phyloP scores from a whole-genome alignment of 2,113 vertebrate genomes.

The Emberiza fucata region DNA sequence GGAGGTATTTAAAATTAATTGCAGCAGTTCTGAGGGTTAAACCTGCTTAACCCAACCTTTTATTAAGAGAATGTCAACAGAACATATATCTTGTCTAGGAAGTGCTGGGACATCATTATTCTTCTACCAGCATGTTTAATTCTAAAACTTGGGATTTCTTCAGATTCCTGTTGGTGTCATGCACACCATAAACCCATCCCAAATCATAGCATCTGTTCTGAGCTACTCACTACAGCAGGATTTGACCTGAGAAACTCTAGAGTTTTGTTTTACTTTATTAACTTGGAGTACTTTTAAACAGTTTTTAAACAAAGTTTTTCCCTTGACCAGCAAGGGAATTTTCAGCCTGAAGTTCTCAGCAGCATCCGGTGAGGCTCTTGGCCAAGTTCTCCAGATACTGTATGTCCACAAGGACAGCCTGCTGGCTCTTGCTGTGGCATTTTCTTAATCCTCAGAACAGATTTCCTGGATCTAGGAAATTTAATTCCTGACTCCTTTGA shows the following conservation, averaged over 20 bases:
- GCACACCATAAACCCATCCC: constrained; percentile 55
- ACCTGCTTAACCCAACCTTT: constrained; percentile 72
- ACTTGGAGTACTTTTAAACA: constrained; percentile 70
- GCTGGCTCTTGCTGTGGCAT: constrained; percentile 61
- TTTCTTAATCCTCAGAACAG: constrained; percentile 70
- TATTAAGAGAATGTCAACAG: constrained; percentile 63
- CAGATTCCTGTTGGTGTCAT: constrained; percentile 53
- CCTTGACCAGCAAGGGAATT: constrained; percentile 84
- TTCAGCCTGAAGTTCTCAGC: constrained; percentile 72
- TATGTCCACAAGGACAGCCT: constrained; percentile 67
- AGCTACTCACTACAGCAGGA: constrained; percentile 81
- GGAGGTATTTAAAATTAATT: constrained; percentile 74
- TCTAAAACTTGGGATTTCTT: constrained; percentile 55
- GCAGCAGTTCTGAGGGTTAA: constrained; percentile 74
- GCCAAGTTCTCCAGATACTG: constrained; percentile 74
- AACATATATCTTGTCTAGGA: constrained; percentile 43
- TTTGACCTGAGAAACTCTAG: constrained; percentile 84
- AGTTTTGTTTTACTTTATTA: constrained; percentile 74
- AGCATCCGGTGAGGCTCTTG: constrained; percentile 72
- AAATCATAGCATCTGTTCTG: constrained; percentile 68
- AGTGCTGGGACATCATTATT: neutral
- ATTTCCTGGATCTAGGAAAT: constrained; percentile 75
- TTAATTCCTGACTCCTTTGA: constrained; percentile 77
- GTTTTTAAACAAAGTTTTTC: constrained; percentile 70
- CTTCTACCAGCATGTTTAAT: constrained; percentile 34